phyloP scores from a whole-genome alignment of 2,113 vertebrate species.

The Todiramphus chloris region DNA sequence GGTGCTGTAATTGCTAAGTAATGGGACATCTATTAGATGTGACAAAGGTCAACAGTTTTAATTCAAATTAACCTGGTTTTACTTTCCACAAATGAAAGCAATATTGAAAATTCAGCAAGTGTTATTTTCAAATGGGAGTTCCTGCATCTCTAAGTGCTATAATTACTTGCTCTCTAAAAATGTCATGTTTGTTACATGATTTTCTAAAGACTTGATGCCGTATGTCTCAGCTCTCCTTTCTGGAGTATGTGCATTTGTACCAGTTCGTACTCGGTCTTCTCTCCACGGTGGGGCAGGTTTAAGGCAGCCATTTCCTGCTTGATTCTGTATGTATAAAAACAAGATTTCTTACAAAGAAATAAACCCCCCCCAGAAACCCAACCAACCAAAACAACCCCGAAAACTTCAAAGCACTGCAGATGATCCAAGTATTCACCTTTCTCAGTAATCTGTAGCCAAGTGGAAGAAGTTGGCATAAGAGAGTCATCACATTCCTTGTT shows the following conservation, averaged over 20 bases:
- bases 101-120: conserved; percentile 21
- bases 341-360: neutral
- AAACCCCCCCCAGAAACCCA: neutral
- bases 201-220: conserved; percentile 82
- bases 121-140: conserved; percentile 35
- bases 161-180: conserved; percentile 87
- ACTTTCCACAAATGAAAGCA: conserved; percentile 72
- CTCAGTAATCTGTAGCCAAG: conserved; percentile 85
- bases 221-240: conserved; percentile 79
- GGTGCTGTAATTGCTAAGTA: conserved; percentile 35
- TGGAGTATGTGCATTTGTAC: conserved; percentile 72
- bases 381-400: neutral
- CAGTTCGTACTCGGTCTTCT: conserved; percentile 79
- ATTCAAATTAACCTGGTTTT: conserved; percentile 49
- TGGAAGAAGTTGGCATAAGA: conserved; percentile 84
- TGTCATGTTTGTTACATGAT: conserved; percentile 81
- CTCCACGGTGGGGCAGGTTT: conserved; percentile 83
- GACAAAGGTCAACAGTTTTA: conserved; percentile 54
- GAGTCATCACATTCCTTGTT: conserved; percentile 82
- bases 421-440: conserved; percentile 77
- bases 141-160: conserved; percentile 21
- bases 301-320: conserved; percentile 80
- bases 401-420: neutral
- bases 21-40: conserved; percentile 69
- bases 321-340: conserved; percentile 66